phyloP scores from a whole-genome alignment of 2,888 invertebrate species.

The Tipula vernalis region DNA sequence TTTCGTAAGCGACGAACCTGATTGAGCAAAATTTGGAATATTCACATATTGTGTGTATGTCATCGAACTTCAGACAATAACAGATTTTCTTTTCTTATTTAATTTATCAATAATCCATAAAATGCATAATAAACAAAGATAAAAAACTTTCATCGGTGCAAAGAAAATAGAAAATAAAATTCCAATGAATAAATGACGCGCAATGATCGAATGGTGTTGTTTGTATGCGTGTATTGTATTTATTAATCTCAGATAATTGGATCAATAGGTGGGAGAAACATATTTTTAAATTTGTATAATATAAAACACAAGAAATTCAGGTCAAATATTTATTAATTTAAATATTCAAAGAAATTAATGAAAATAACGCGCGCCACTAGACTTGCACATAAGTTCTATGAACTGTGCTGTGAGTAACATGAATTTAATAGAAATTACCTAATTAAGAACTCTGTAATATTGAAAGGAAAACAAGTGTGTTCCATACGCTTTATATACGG shows the following conservation, averaged over 20 bases:
- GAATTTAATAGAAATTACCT: background rate
- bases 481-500: background rate
- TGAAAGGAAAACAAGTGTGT: background rate
- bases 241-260: background rate
- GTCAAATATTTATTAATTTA: background rate
- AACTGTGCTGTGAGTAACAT: background rate
- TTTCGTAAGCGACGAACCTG: background rate
- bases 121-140: background rate
- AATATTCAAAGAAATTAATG: background rate
- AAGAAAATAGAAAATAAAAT: background rate
- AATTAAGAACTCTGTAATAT: background rate
- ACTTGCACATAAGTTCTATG: background rate
- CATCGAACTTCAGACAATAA: background rate
- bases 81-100: background rate
- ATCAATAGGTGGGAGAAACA: background rate
- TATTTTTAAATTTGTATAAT: background rate
- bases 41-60: background rate
- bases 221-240: background rate
- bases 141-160: background rate
- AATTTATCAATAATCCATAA: background rate
- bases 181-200: background rate
- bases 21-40: background rate
- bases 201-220: background rate
- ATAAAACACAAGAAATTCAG: background rate
- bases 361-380: background rate